Base-by-base conservation (phyloP, 2,888 invertebrate genomes). In the Amblyteles armatorius region DNA sequence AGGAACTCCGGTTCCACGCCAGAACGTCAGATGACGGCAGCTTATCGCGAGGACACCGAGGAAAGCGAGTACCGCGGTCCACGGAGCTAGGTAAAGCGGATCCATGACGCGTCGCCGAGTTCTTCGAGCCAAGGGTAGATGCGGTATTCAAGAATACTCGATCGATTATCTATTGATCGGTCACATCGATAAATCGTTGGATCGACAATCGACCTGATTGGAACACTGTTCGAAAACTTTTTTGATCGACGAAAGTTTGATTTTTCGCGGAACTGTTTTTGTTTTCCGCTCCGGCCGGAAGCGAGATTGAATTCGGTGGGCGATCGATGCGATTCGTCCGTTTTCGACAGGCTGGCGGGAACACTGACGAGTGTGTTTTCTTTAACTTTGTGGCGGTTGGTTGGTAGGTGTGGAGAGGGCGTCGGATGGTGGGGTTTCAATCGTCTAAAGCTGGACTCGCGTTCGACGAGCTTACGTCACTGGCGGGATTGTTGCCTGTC, bases 1-100 rank as follows among this genome's bases (percentile, higher is more conserved):
- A 0, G 91, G 89, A 11, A 91, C 60, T 3, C 85, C 85, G 3
- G 80, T 86, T 0, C 77, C 81, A 26, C 71, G 87, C 91, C 92
- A 92, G 63, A 89, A 90, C 0, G 76, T 86, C 5, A 26, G 40
- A 22, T 87, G 87, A 2, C 33, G 29, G n/a, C 82, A 16, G 0
- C 83, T 0, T 5, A 72, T 5, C 1, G 57, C 0, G 6, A 86
- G 0, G 1, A 86, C 0, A 67, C 82, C 86, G 0, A 80, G 3
- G 2, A 79, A n/a, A 6, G 50, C 69, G 6, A 89, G 13, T 0
- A 7, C n/a, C 29, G 88, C 6, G 13, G 87, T 1, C 40, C 71
- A 36, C 16, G 48, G 33, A n/a, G 83, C 26, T 11, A 87, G n/a
- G 13, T 82, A 13, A 19, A 13, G 26, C 36, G 22, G 48, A 29